Evolutionary conservation across 2,888 invertebrate genomes (phyloP), one percentile per base, ranked within the genome.

Genomic region (Agrochola macilenta): DNA sequence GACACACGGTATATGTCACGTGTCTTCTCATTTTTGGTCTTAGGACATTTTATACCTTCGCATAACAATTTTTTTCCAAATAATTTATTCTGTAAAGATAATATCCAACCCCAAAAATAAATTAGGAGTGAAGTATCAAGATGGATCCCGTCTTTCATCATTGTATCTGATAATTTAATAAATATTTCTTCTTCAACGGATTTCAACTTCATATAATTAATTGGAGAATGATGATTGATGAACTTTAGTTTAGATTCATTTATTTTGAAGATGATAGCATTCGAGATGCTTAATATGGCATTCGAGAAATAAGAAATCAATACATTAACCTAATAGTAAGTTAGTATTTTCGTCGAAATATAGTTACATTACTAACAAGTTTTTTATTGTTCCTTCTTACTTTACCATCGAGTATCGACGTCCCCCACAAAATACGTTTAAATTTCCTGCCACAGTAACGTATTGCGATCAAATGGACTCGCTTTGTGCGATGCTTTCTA

Each of bases 121-220:
- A 49, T 26, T 23, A 39, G 2, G 35, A 57, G 57, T 76, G 23
- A 60, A 69, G 20, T 65, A 69, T 11, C 52, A 58, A 69, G 76
- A 79, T 76, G 49, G 69, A 76, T 82, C 14, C 46, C 54, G 11
- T 64, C 68, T 74, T 79, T 79, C 35, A 76, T 82, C 76, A 64
- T 54, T 3, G 14, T 82, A 35, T 26, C 57, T 71, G 58, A 58
- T 81, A 81, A 86, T 81, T 78, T 71, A 63, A 74, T 81, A 78
- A 76, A 86, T 79, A 83, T 70, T 84, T 81, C 68, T 71, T 69
- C 57, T n/a, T n/a, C n/a, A 71, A 39, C 23, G 30, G 57, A 68
- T 61, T 69, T 43, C 30, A 63, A 78, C 26, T 78, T 78, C 20
- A 78, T 78, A 63, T 66, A 72, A 68, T 82, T 77, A 46, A 68